Base-by-base conservation (phyloP, 2,888 invertebrate genomes). In the Torymus auratus region DNA sequence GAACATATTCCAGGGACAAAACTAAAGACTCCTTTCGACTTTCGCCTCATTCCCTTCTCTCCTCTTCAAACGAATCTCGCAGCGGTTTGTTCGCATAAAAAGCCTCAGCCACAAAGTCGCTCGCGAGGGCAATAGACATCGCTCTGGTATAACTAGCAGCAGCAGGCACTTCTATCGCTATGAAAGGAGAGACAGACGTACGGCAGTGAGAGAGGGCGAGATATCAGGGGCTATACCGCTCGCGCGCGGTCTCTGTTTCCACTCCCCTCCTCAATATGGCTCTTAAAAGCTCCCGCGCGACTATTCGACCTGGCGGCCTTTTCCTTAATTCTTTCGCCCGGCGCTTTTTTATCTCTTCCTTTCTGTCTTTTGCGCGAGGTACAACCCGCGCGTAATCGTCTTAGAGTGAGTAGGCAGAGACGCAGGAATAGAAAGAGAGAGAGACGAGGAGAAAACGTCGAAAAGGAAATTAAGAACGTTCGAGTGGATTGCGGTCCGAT, bases 271-370 rank as follows among this genome's bases (percentile, higher is more conserved):
- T 79, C 68, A 52, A 73, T 73, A 79, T 79, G 79, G 65, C 76
- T 81, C 83, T 81, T 81, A 80, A 85, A 84, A 85, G 83, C 86
- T 85, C 41, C 7, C 41, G 41, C 7, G 7, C 85, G 85, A 87
- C 87, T 87, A 89, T 87, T 88, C 86, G 86, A 87, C 88, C 86
- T 88, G 87, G 86, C 87, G 87, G 86, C 87, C 84, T 86, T 85
- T 86, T 87, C 86, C 87, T 86, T 88, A 87, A 86, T 87, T 84
- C 85, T 52, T n/a, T 58, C 23, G 4, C 20, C 10, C 60, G 7
- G 41, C 41, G 13, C 17, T 52, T 53, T 15, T 70, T 50, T 70
- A 41, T 60, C 55, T 60, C 7, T n/a, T 56, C 17, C 56, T 17
- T 50, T 53, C 60, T n/a, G 50, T 67, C 14, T 12, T 58, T 52